These are phyloP conservation scores for Gerris lacustris DNA, from an alignment of 2,888 invertebrate species.

Conservation along the genomic window DNA sequence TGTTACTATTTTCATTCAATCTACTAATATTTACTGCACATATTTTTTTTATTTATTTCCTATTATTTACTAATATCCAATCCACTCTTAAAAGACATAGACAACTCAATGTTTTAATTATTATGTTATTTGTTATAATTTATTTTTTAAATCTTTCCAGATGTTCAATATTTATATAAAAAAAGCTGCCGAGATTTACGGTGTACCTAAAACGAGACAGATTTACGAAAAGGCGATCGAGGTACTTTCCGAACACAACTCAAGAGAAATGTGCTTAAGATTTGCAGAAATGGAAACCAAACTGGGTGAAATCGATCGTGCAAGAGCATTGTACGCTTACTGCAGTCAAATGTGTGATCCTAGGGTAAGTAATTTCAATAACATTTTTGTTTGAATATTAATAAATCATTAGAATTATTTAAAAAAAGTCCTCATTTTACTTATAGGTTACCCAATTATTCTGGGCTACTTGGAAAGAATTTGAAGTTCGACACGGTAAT, in stretches of 20 bases:
- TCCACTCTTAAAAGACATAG: too few species aligned
- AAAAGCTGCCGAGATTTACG: slow-evolving; percentile 95
- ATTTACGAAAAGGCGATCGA: slow-evolving; percentile 98
- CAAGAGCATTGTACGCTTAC: slow-evolving; percentile 91
- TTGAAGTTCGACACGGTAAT: slow-evolving; percentile 97
- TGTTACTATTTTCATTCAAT: too few species aligned
- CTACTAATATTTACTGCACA: too few species aligned
- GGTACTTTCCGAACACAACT: slow-evolving; percentile 73
- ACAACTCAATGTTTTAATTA: too few species aligned
- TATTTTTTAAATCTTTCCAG: slow-evolving; percentile 35
- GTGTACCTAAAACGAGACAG: slow-evolving; percentile 87
- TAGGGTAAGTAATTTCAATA: slow-evolving; percentile 48
- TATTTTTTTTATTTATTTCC: too few species aligned
- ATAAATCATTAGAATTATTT: not conserved
- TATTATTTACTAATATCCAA: too few species aligned
- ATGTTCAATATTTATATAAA: slow-evolving; percentile 98
- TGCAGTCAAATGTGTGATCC: slow-evolving; percentile 99
- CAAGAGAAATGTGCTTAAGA: slow-evolving; percentile 88
- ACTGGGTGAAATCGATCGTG: slow-evolving; percentile 94
- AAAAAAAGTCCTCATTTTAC: slow-evolving; percentile 15
- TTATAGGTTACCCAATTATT: slow-evolving; percentile 65
- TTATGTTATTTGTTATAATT: too few species aligned
- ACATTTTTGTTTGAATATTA: not conserved
- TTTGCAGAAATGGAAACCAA: slow-evolving; percentile 98
- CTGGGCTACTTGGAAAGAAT: slow-evolving; percentile 99